phyloP scores from a whole-genome alignment of 1,140 invertebrate species.

The Oreohelix idahoensis region DNA sequence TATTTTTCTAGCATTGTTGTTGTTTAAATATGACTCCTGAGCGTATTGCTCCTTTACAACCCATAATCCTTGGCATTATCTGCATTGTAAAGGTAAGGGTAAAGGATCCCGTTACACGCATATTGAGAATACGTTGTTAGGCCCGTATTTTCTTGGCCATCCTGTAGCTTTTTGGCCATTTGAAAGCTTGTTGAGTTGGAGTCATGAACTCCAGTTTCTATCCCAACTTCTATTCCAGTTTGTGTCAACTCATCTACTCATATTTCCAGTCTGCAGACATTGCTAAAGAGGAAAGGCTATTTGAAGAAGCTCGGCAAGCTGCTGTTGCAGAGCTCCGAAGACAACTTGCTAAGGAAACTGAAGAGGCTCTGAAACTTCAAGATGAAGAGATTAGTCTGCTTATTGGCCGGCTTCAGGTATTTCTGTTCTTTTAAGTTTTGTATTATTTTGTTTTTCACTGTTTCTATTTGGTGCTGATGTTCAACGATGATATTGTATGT shows the following conservation, averaged over 20 bases:
- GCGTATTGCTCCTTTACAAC: too few species aligned
- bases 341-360: conserved; percentile 62
- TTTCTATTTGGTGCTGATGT: too few species aligned
- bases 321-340: conserved; percentile 54
- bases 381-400: conserved; percentile 62
- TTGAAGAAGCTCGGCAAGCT: conserved; percentile 54
- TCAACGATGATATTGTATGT: too few species aligned
- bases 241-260: not conserved
- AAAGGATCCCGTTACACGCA: too few species aligned
- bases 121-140: too few species aligned
- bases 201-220: too few species aligned
- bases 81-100: not conserved
- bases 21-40: too few species aligned
- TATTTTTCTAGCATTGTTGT: too few species aligned
- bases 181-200: too few species aligned
- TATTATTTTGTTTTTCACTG: not conserved
- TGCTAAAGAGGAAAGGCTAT: conserved; percentile 52
- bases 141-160: not conserved
- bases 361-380: conserved; percentile 61
- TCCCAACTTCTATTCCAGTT: too few species aligned
- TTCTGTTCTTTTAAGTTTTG: not conserved
- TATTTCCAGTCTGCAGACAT: conserved; percentile 52
- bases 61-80: not conserved
- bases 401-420: conserved; percentile 69
- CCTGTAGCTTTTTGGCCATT: not conserved